Evolutionary conservation across 1,140 invertebrate genomes (phyloP).

Genomic region (Drosophila sp.): DNA sequence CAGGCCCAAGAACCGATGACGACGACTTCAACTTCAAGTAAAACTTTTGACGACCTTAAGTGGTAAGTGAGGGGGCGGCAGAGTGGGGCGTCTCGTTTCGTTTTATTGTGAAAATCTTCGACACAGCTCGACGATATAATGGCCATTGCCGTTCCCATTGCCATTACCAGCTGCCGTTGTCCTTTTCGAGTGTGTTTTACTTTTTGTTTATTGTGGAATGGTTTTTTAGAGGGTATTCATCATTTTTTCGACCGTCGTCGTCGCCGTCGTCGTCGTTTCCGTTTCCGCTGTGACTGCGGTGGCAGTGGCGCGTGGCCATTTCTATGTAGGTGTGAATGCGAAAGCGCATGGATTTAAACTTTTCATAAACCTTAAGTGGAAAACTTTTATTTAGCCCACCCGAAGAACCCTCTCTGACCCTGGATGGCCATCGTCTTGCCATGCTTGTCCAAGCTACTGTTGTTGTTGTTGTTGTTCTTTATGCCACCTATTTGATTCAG

Average conservation of each 20-base stretch:
- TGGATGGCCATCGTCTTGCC: constrained; percentile 4
- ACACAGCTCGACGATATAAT: constrained; percentile 52
- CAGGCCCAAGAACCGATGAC: constrained; percentile 13
- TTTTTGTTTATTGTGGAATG: constrained; percentile 15
- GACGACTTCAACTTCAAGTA: constrained; percentile 12
- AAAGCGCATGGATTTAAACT: constrained; percentile 57
- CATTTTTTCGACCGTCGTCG: constrained; percentile 66
- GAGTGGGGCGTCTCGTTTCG: background rate
- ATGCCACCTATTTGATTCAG: constrained; percentile 70
- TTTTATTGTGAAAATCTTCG: constrained; percentile 67
- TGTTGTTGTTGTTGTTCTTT: constrained; percentile 49
- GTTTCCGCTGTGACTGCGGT: constrained; percentile 40
- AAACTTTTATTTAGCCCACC: constrained; percentile 77
- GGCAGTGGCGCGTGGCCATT: background rate
- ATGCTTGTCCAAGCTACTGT: constrained; percentile 19
- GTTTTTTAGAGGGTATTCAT: constrained; percentile 54
- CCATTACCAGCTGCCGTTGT: constrained; percentile 44
- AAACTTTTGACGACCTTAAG: constrained; percentile 51
- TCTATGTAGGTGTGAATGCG: constrained; percentile 60
- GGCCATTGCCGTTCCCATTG: constrained; percentile 32
- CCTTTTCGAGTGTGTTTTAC: constrained; percentile 52
- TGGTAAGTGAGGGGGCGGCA: constrained; percentile 34
- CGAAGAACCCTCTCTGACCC: background rate
- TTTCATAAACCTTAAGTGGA: constrained; percentile 81
- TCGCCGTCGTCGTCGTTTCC: constrained; percentile 60